Conservation (phyloP, 2,113 vertebrate genomes). For the Trichechus manatus region DNA sequence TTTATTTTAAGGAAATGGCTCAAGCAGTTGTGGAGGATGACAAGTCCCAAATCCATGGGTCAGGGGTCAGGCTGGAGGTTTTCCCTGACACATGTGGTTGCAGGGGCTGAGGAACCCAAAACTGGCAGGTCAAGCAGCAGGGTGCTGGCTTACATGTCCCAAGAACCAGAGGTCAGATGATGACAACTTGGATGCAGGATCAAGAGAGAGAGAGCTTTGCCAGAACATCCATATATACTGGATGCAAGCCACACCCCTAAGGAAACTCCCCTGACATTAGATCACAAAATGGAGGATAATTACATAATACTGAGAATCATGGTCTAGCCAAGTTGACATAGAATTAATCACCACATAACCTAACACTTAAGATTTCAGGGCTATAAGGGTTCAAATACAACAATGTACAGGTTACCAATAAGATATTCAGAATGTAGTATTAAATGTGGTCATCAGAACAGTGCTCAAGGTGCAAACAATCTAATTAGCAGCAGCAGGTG, state of each 20-base stretch:
- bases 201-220: background rate
- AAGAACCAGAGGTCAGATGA: too few relatives aligned
- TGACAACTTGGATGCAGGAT: too few relatives aligned
- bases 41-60: background rate
- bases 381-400: background rate
- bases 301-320: background rate
- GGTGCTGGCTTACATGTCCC: background rate
- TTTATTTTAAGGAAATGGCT: background rate
- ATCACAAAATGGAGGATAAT: background rate
- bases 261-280: background rate
- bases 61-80: background rate
- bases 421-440: background rate
- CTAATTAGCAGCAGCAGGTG: conserved; percentile 8
- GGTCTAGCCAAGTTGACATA: background rate
- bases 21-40: background rate
- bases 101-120: background rate
- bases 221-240: background rate
- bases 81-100: background rate
- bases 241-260: background rate
- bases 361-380: background rate
- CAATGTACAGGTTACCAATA: background rate
- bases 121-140: background rate
- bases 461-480: background rate
- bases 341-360: background rate
- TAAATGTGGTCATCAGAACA: background rate